Conservation (phyloP, 1,140 invertebrate species). For the Drosophila subpulchrella region DNA sequence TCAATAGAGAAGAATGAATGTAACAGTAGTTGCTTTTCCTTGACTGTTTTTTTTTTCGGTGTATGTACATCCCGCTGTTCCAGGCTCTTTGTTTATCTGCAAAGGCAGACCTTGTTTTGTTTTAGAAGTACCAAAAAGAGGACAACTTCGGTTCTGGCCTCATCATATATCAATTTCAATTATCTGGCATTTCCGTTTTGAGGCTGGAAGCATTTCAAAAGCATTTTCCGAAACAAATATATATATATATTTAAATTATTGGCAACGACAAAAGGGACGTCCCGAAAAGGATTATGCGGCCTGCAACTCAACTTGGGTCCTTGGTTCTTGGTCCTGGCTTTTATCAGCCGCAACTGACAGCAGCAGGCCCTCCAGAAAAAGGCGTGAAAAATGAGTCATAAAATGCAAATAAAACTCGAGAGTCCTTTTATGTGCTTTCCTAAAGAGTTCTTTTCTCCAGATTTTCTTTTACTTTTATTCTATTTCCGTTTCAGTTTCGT, state of each 20-base stretch:
- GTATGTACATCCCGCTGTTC: slow-evolving; percentile 12
- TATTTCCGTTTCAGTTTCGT: slow-evolving; percentile 24
- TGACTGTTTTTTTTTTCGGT: no score
- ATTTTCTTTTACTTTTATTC: slow-evolving; percentile 13
- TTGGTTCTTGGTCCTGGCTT: slow-evolving; percentile 52
- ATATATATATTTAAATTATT: slow-evolving; percentile 70
- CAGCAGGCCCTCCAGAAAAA: slow-evolving; percentile 43
- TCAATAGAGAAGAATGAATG: no score
- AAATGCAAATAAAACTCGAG: slow-evolving; percentile 81
- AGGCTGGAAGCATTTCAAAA: slow-evolving; percentile 26
- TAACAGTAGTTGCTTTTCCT: no score
- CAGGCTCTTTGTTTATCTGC: slow-evolving; percentile 64
- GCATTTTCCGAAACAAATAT: slow-evolving; percentile 37
- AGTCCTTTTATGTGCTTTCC: slow-evolving; percentile 55
- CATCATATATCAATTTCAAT: slow-evolving; percentile 81
- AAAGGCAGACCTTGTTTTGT: slow-evolving; percentile 54
- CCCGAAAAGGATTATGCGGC: slow-evolving; percentile 73
- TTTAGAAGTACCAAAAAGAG: slow-evolving; percentile 39
- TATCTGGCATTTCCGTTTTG: slow-evolving; percentile 54
- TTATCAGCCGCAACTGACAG: slow-evolving; percentile 77
- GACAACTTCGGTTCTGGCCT: slow-evolving; percentile 44
- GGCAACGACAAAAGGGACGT: slow-evolving; percentile 63
- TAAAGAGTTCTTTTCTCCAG: slow-evolving; percentile 23
- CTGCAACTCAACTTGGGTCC: slow-evolving; percentile 61
- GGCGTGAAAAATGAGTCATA: slow-evolving; percentile 82